Conservation (phyloP, 2,797 vertebrate genomes). For the Rhabdomys pumilio region DNA sequence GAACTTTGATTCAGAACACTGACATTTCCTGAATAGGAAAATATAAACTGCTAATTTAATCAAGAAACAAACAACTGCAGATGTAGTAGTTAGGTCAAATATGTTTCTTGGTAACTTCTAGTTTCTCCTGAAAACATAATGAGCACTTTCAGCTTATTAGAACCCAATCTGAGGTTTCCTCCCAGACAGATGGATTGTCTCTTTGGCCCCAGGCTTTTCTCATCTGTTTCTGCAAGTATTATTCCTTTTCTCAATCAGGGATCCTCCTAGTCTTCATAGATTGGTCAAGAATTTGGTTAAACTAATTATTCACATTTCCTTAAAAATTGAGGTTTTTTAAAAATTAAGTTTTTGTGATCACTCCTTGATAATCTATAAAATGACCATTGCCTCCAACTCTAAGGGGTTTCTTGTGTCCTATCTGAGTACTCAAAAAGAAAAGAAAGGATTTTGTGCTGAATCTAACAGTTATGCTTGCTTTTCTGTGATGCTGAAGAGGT, state of each 20-base stretch:
- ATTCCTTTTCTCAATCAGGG: neutral
- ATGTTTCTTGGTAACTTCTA: neutral
- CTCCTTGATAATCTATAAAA: constrained; percentile 21
- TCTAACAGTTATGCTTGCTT: neutral
- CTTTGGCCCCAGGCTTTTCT: neutral
- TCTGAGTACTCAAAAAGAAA: neutral
- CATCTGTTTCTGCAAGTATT: neutral
- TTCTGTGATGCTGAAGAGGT: neutral
- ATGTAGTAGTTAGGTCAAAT: neutral
- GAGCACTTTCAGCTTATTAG: neutral
- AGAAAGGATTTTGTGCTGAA: neutral
- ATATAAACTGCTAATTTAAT: neutral
- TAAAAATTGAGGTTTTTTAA: neutral
- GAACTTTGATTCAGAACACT: neutral
- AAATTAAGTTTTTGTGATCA: neutral
- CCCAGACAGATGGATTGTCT: neutral
- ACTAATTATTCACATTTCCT: neutral
- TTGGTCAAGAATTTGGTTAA: neutral
- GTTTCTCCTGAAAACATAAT: neutral
- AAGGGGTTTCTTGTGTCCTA: neutral
- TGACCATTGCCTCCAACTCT: neutral
- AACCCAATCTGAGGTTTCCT: neutral
- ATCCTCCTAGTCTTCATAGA: neutral
- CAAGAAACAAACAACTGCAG: neutral
- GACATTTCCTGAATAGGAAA: constrained; percentile 38